These are phyloP conservation scores for Serilophus lunatus DNA, from an alignment of 2,113 vertebrate species.

Conservation along the genomic window DNA sequence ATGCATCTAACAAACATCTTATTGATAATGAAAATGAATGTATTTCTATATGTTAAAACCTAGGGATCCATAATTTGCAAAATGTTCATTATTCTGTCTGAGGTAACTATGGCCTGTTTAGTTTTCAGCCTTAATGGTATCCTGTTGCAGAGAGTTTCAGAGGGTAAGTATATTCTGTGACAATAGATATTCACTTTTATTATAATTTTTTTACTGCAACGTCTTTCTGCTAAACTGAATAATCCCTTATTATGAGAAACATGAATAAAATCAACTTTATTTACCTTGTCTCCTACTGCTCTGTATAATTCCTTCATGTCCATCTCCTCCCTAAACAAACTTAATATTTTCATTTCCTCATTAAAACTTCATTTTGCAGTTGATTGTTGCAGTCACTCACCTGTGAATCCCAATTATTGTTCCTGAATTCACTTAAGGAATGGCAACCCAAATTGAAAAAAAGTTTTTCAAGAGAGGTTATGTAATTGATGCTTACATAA, in stretches of 20 bases:
- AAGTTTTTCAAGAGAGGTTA: not conserved
- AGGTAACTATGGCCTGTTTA: not conserved
- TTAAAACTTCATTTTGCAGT: not conserved
- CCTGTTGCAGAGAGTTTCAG: not conserved
- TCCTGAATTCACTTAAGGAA: not conserved
- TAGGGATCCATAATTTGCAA: not conserved
- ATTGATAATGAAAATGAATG: not conserved
- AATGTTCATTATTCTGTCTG: not conserved
- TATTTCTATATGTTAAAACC: not conserved
- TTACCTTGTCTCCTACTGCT: not conserved
- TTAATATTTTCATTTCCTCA: not conserved
- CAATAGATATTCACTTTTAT: not conserved
- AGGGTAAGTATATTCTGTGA: not conserved
- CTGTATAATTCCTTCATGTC: not conserved
- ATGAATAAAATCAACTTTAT: not conserved
- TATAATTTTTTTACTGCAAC: not conserved
- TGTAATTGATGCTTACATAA: not conserved
- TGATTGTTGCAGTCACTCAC: not conserved
- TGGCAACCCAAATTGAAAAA: not conserved
- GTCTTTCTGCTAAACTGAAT: not conserved
- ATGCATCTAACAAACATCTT: not conserved
- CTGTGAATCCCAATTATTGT: not conserved
- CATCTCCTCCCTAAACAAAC: not conserved
- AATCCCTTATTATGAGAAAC: not conserved
- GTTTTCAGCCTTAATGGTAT: not conserved